Base-by-base conservation (phyloP, 2,113 vertebrate species). In the Syrmaticus mikado region DNA sequence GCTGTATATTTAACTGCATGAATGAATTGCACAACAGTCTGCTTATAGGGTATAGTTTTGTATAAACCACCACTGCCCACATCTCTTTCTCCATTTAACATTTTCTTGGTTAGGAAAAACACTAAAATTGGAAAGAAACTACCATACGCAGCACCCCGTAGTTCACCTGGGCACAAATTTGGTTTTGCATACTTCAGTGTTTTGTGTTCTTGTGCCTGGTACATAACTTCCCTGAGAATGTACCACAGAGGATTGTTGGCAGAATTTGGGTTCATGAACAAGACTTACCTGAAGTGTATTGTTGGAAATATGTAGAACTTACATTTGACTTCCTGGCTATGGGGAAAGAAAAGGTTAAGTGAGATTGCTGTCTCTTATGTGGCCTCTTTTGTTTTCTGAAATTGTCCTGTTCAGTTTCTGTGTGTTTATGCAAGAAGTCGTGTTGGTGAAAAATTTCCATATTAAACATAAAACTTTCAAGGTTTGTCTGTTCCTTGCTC, bases 201-300 rank as follows among this genome's bases (percentile, higher is more conserved):
- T 0, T 24, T 30, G 19, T 17, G 19, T 8, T 40, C 30, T 45
- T 43, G 32, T 25, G 21, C 10, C 1, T 4, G 2, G 30, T 36
- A 68, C 68, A 45, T 28, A 9, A 9, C 27, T 7, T 8, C 27
- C 27, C 22, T 11, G 16, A 52, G 61, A 22, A 70, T 27, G 36
- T 68, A 34, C 41, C 32, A 25, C 8, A 17, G 24, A 64, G 18
- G 18, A 11, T 24, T 38, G 12, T 34, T 57, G 48, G 22, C 41
- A 64, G 55, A 68, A 38, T 25, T 36, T 14, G 17, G 22, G 52
- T 74, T 40, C 15, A 21, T 8, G 21, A 66, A 32, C 18, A n/a
- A n/a, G 10, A 19, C 52, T 19, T 57, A 32, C 28, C 53, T 57
- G 53, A 32, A 57, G 53, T 19, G 53, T 57, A 10, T 77, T 11